Evolutionary conservation across 2,797 vertebrate genomes (phyloP), one percentile per base, ranked within the genome.

Genomic region (Hyperoplus immaculatus): DNA sequence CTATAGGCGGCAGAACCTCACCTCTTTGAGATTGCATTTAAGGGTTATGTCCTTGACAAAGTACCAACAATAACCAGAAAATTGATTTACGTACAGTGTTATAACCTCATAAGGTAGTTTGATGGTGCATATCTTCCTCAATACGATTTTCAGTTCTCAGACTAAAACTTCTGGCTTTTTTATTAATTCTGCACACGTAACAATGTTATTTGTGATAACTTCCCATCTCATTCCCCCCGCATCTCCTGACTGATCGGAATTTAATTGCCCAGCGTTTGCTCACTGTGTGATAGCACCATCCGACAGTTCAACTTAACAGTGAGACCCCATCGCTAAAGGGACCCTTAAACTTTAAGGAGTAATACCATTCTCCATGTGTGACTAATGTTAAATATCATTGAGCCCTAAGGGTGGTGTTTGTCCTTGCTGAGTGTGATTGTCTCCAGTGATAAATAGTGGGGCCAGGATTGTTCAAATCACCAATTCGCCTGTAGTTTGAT

Each of bases 1-100:
- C 16, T 0, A 29, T 51, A 62, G 51, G 41, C 41, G 12, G 69
- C 72, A 66, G 11, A 64, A 82, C 67, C 51, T 8, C 15, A 43
- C 57, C 56, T 77, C 61, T 68, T 81, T 66, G 42, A 81, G 15
- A 21, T 62, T 55, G 47, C 21, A 43, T 53, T 50, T 60, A 67
- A 66, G 72, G 81, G 85, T 82, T 66, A 38, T 18, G 41, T 86
- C 86, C 77, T 82, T 85, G 47, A 63, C 50, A 63, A 54, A 53
- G 47, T 21, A 62, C 69, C 82, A 65, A 62, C 81, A 39, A 69
- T 51, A 15, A 56, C 18, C 41, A 61, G 21, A 16, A 69, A 83
- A 81, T 39, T 42, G 9, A 75, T 75, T 73, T 75, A 16, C 59
- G 70, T 50, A 1, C 11, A 42, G 42, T 67, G 80, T 77, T 66